phyloP scores from a whole-genome alignment of 2,888 invertebrate genomes.

The Rhamphomyia laevipes region DNA sequence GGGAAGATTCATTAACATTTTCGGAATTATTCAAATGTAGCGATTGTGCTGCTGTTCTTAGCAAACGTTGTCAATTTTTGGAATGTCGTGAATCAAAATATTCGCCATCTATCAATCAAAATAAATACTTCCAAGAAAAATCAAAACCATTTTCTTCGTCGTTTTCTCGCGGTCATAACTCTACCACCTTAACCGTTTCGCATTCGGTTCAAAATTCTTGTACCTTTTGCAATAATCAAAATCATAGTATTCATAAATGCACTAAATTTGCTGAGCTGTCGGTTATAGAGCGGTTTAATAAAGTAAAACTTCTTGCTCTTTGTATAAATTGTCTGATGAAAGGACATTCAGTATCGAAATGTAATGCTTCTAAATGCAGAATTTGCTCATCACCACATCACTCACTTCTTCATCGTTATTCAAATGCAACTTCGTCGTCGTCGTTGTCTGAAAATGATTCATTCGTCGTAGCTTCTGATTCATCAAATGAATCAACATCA shows the following conservation, averaged over 20 bases:
- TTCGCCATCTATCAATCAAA: no score
- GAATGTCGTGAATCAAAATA: no score
- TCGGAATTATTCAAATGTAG: background rate
- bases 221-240: no score
- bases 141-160: no score
- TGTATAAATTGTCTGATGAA: background rate
- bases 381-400: background rate
- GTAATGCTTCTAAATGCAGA: background rate
- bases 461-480: no score
- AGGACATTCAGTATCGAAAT: background rate
- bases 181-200: no score
- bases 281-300: background rate
- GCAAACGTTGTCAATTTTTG: background rate
- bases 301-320: background rate
- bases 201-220: no score
- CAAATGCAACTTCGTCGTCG: background rate
- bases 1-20: background rate
- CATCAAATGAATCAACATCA: no score
- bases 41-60: background rate
- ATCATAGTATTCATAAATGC: no score
- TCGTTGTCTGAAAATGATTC: no score
- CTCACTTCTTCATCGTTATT: background rate
- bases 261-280: background rate
- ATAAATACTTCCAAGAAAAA: no score
- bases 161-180: no score